These are phyloP conservation scores for Hydrolagus affinis DNA, from an alignment of 2,113 vertebrate genomes.

Conservation along the genomic window DNA sequence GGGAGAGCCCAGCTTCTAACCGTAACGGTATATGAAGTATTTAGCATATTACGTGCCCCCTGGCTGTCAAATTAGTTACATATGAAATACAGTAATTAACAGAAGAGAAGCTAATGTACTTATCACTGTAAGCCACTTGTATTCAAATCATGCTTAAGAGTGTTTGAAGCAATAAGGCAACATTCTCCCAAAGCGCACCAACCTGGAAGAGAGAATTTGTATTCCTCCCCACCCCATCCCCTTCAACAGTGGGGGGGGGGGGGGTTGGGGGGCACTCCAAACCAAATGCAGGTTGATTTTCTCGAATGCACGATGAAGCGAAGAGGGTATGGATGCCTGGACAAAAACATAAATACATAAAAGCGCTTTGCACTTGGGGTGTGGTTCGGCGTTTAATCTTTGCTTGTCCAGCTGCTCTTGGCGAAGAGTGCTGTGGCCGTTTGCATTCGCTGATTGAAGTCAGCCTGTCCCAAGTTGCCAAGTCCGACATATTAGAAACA, in stretches of 20 bases:
- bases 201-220: conserved; percentile 27
- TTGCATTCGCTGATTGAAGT: conserved; percentile 48
- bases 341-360: too few species aligned
- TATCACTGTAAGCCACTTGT: conserved; percentile 55
- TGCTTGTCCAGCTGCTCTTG: conserved; percentile 40
- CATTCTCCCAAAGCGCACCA: conserved; percentile 35
- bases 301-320: neutral
- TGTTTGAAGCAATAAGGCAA: conserved; percentile 38
- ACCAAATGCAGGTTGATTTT: neutral
- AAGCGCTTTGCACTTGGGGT: neutral
- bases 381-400: conserved; percentile 39
- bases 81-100: conserved; percentile 68
- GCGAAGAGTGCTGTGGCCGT: conserved; percentile 46
- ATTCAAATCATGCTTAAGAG: conserved; percentile 44
- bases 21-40: conserved; percentile 40
- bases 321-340: neutral
- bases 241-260: too few species aligned
- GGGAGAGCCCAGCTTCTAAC: conserved; percentile 34
- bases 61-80: conserved; percentile 60
- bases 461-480: conserved; percentile 54
- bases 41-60: conserved; percentile 52
- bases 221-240: too few species aligned
- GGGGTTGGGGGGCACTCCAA: neutral
- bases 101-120: conserved; percentile 59
- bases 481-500: conserved; percentile 63